Base-by-base conservation (phyloP, 2,888 invertebrate species). In the Erannis defoliaria region DNA sequence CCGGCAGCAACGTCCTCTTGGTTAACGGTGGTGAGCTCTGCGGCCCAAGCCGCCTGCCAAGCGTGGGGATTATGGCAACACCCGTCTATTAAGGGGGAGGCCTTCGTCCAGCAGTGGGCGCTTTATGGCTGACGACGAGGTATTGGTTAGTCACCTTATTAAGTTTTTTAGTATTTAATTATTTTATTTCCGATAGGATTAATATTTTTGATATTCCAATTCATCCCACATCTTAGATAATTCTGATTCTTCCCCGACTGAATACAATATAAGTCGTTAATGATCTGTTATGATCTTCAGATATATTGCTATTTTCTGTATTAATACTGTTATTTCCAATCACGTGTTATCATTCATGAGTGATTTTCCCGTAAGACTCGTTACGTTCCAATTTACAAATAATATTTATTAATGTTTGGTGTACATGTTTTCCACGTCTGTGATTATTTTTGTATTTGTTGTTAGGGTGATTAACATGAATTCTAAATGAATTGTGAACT, bases 301-400 rank as follows among this genome's bases (percentile, higher is more conserved):
- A 18, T 3, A 45, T 29, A 45, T 29, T 45, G 45, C 18, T 37
- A 46, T 10, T 37, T 29, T 37, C n/a, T 38, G 12, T n/a, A 38
- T 46, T 38, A 45, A 37, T 26, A 26, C 10, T 10, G 9, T 37
- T 33, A 37, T 50, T 37, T 46, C 40, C 33, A 60, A 48, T 54
- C 48, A 43, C 21, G 26, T 10, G 23, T 19, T 23, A 54, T 55
- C 40, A 23, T 43, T 33, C 35, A 29, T 43, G 54, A 59, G 54
- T 16, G 42, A 12, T 19, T 35, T 48, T 50, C 42, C 49, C 40
- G 33, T 38, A 14, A 19, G 23, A 43, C 33, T 59, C 23, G 23
- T 58, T 48, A 54, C 16, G 33, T 14, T 26, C n/a, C n/a, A n/a
- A n/a, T n/a, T n/a, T n/a, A 16, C 29, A 19, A 19, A 31, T 18